Evolutionary conservation across 2,888 invertebrate species (phyloP), one percentile per base, ranked within the genome.

Genomic region (Dione vanillae): DNA sequence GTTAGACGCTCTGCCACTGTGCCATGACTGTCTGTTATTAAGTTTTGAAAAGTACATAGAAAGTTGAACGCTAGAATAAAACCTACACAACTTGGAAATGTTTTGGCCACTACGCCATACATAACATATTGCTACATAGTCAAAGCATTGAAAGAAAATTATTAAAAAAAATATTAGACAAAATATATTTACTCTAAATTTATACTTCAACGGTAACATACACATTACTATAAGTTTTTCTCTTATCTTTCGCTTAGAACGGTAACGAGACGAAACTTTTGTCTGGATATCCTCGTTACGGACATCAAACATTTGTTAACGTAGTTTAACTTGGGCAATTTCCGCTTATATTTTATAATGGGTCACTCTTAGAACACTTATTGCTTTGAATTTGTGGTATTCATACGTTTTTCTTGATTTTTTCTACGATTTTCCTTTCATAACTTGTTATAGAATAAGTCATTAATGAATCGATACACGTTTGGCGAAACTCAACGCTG

Each of bases 261-360:
- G 79, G 86, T 89, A 90, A 89, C 86, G 89, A 89, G 86, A 82
- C 83, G 78, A 86, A 89, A 89, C 84, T 89, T 89, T 79, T 81
- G 71, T 82, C 79, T 78, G 77, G 76, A 75, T 72, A 74, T 72
- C 73, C 80, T 80, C 79, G 78, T 80, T 80, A 80, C 77, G 73
- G 74, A 77, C 78, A 80, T 78, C 80, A 81, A 83, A 85, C 86
- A 82, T 86, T 85, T 81, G 80, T 81, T 81, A 81, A 78, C 56
- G 76, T 72, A 81, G 79, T 84, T 87, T 85, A 85, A 85, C 84
- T 83, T 83, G 84, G 83, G 83, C 85, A 87, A 83, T 83, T 82
- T 65, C 35, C 69, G 72, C 74, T 68, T 72, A 75, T 71, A 75
- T 74, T 75, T 79, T 75, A 27, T 78, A 74, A 68, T 64, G 74